Conservation (phyloP, 2,888 invertebrate species). For the Willowsia nigromaculata region DNA sequence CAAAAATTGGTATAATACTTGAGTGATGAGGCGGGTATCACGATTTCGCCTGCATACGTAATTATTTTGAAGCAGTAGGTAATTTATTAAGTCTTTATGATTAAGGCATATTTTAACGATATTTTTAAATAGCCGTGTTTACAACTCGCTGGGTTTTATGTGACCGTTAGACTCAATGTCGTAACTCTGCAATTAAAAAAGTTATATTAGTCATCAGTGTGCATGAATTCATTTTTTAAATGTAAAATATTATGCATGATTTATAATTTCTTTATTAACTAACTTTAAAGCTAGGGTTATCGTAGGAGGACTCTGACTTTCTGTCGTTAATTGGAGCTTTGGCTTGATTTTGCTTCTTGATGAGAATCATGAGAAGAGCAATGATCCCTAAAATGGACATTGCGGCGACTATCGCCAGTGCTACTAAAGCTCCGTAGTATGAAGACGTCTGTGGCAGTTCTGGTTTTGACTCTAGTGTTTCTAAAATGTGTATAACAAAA, state of each 20-base stretch:
- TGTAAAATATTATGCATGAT: neutral
- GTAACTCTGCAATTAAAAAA: conserved; percentile 75
- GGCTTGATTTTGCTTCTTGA: conserved; percentile 86
- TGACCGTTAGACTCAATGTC: conserved; percentile 78
- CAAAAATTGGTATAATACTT: conserved; percentile 41
- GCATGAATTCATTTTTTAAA: neutral
- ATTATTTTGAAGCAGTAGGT: neutral
- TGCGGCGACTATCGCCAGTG: conserved; percentile 92
- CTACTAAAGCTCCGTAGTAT: conserved; percentile 93
- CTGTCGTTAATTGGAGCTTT: conserved; percentile 90
- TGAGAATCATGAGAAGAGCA: conserved; percentile 88
- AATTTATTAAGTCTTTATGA: conserved; percentile 6
- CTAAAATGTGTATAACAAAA: conserved; percentile 15
- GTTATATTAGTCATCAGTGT: too few relatives aligned
- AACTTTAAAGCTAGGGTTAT: conserved; percentile 96
- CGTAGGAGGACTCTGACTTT: conserved; percentile 93
- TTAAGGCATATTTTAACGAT: neutral
- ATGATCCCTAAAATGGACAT: conserved; percentile 91
- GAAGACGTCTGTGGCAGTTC: conserved; percentile 83
- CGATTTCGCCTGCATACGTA: conserved; percentile 11
- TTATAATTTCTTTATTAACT: neutral
- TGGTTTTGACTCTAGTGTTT: conserved; percentile 66
- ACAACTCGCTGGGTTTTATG: conserved; percentile 77
- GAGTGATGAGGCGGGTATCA: conserved; percentile 13
- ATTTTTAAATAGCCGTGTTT: conserved; percentile 34